Base-by-base conservation (phyloP, 2,888 invertebrate genomes). In the Saturnia japonica region DNA sequence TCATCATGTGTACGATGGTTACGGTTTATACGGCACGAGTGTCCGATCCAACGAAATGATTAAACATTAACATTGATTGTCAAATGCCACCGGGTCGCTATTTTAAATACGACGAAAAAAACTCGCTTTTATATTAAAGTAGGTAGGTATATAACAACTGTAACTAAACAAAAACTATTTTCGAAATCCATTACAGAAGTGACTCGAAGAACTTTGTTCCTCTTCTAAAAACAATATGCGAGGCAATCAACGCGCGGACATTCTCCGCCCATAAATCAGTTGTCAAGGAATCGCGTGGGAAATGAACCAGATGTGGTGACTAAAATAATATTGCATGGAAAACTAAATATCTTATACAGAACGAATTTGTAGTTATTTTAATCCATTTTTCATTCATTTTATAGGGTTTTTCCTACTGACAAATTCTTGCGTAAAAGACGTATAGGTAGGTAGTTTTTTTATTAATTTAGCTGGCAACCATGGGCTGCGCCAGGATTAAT, bases 181-280 rank as follows among this genome's bases (percentile, higher is more conserved):
- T 42, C 34, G 22, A 47, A 70, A 60, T 51, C 71, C 70, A 70
- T 70, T 76, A 77, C 74, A 71, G 74, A 72, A 73, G 75, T 74
- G 75, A 76, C 74, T 75, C 73, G 77, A 60, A 67, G 22, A 68
- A 68, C 47, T 64, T 67, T 47, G 67, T 69, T 71, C 70, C 72
- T 64, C 70, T 72, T 73, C 68, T 66, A 71, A 73, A 79, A 83
- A 84, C 84, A 83, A 82, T 84, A 78, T 77, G 64, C 77, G 64
- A 70, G 71, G 82, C 78, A 83, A 82, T 83, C 80, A 79, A 82
- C 80, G 74, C 72, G 72, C 67, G 66, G 76, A 77, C 72, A 74
- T 45, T 71, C 68, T 47, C 42, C 72, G 71, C 69, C 70, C 84
- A 82, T 84, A 84, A 82, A 83, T 82, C 84, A 80, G 78, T 72